Base-by-base conservation (phyloP, 1,140 invertebrate species). In the Apis cerana region DNA sequence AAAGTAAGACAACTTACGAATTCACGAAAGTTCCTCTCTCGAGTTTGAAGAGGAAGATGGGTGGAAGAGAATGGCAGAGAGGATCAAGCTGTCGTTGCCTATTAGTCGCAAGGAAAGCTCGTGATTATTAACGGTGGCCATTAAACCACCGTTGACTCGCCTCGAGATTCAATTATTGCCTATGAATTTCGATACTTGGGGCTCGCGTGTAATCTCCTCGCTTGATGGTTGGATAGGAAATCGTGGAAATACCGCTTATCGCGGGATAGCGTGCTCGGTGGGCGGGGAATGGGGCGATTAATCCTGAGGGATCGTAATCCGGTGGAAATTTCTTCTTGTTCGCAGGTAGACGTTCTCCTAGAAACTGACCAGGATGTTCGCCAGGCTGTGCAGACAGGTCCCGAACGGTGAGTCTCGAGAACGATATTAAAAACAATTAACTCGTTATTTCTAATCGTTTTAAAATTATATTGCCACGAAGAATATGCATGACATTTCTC, bases 361-460 rank as follows among this genome's bases (percentile, higher is more conserved):
- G 15, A 52, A 87, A 74, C 75, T 78, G 82, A 67, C 4, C 2
- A 91, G 76, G 78, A 91, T 91, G 90, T 91, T 91, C 80, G 87
- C 87, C 82, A 88, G 89, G 58, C 79, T 91, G 54, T 91, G 90
- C 78, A 87, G 88, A 59, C 90, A 90, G 81, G 61, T 84, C 88
- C 83, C 88, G 17, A 85, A 88, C 56, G 89, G 90, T 91, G 70
- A 79, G 90, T 84, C 7, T 43, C 33, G 33, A 33, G 2, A 33
- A 33, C 2, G 27, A n/a, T 33, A 33, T 33, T 33, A 33, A 33
- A 33, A 33, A 2, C 33, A 3, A 33, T 33, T 33, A 33, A 33
- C 2, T 33, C 33, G 2, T 3, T 33, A 3, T 4, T 33, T 33
- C 33, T 33, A 33, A 33, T 2, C 1, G 3, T 4, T 33, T 33